Base-by-base conservation (phyloP, 92 coral and sea anemone genomes). In the Phenganax subtilis region DNA sequence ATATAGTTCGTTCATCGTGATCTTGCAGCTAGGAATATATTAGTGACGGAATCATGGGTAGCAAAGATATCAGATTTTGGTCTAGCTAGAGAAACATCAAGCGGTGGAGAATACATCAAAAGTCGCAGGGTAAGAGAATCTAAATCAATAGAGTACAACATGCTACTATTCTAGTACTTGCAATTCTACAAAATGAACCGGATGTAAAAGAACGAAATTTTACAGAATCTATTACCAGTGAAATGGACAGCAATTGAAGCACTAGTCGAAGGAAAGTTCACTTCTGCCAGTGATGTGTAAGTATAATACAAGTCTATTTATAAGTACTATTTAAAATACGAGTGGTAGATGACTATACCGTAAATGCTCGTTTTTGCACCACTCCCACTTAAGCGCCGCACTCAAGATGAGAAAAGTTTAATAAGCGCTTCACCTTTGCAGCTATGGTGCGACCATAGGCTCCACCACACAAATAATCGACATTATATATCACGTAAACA, bases 11-110 rank as follows among this genome's bases (percentile, higher is more conserved):
- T 88, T 57, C 97, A 92, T 76, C 82, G 97, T 37, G 97, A 92
- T 82, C 83, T 92, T 30, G 97, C 97, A 9, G 91, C 93, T 4
- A 88, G 97, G 59, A 92, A 92, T 57, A 87, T 92, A 5, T 83
- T 92, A 17, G 81, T 92, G 29, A 90, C 87, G 3, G 82, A 83
- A 58, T 90, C 90, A 65, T 71, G 90, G 93, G 86, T 90, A 8
- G 93, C 93, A 16, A 92, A 92, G 83, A 90, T 92, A 37, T 86
- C 97, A 54, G 97, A 92, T 72, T 92, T 92, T 86, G 97, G 97
- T 20, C 87, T 92, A 57, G 93, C 97, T 28, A 92, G 97, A 64
- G 90, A 90, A 73, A 75, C 90, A 12, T 79, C 88, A 14, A 54
- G 76, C 27, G 80, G 85, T 58, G 97, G 97, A 31, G 80, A 88